Conservation (phyloP, 2,113 vertebrate species). For the Leucosticte australis region DNA sequence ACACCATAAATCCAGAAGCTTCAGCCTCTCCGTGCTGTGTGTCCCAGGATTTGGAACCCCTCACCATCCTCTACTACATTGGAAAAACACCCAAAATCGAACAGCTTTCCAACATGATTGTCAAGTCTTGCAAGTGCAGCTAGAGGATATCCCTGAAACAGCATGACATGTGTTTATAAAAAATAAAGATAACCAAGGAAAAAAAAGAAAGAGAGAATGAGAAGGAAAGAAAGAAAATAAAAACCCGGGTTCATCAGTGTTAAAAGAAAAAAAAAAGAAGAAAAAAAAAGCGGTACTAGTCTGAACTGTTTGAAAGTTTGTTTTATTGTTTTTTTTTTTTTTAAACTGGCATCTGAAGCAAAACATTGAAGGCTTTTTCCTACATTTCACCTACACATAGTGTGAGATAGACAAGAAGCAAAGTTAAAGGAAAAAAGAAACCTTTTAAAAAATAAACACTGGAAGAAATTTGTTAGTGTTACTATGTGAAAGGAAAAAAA, state of each 20-base stretch:
- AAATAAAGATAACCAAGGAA: neutral
- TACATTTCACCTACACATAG: constrained; percentile 74
- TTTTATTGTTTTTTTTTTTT: constrained; percentile 61
- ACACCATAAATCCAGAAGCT: constrained; percentile 95
- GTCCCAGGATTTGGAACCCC: constrained; percentile 94
- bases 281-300: constrained; percentile 75
- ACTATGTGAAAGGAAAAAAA: constrained; percentile 92
- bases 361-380: constrained; percentile 73
- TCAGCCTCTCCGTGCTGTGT: constrained; percentile 96
- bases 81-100: constrained; percentile 97
- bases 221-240: constrained; percentile 34
- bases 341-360: constrained; percentile 75
- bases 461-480: constrained; percentile 92
- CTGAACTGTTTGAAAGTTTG: constrained; percentile 73
- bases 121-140: constrained; percentile 99
- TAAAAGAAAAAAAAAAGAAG: constrained; percentile 35
- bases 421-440: constrained; percentile 59
- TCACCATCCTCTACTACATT: constrained; percentile 96
- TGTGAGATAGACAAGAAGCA: constrained; percentile 78
- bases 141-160: constrained; percentile 72
- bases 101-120: constrained; percentile 98
- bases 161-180: neutral
- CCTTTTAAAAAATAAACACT: constrained; percentile 89
- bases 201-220: neutral
- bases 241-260: constrained; percentile 59